Percentiles rank a stretch among this genome's conserved stretches.
phyloP scores from a whole-genome alignment of 2,113 vertebrate species.

The Trinectes maculatus region DNA sequence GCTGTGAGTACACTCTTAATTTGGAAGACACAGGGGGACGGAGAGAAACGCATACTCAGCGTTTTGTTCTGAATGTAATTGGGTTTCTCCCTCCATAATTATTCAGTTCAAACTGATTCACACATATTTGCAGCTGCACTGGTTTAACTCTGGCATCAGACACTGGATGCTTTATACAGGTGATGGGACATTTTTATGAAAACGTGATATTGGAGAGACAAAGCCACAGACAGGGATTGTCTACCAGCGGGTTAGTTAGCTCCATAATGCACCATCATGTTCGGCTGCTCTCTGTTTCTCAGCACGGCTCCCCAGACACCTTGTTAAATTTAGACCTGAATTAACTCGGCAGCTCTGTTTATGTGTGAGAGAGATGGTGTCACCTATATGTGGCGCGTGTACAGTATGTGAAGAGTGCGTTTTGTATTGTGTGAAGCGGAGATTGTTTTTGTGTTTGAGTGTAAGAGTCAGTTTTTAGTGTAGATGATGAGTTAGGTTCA shows the following conservation, averaged over 20 bases:
- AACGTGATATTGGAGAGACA: background rate
- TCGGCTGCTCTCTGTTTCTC: slow-evolving; percentile 57
- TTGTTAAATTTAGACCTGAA: slow-evolving; percentile 74
- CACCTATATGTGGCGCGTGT: slow-evolving; percentile 24
- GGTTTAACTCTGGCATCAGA: background rate
- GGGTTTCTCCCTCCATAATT: slow-evolving; percentile 19
- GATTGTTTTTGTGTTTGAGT: background rate
- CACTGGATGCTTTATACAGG: background rate
- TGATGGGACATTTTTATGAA: background rate
- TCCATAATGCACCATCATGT: slow-evolving; percentile 67
- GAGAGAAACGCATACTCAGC: slow-evolving; percentile 20
- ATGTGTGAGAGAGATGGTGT: slow-evolving; percentile 20
- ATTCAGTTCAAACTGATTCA: slow-evolving; percentile 25
- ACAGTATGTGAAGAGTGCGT: slow-evolving; percentile 18
- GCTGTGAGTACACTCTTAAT: slow-evolving; percentile 4
- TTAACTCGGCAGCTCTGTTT: slow-evolving; percentile 58
- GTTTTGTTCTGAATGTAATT: slow-evolving; percentile 53
- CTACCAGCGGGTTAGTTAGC: slow-evolving; percentile 58
- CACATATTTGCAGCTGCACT: background rate
- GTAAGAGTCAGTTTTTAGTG: slow-evolving; percentile 1
- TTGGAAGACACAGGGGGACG: background rate
- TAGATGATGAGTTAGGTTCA: slow-evolving; percentile 42
- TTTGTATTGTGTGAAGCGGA: background rate
- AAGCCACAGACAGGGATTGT: slow-evolving; percentile 18
- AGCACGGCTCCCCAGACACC: slow-evolving; percentile 63